Percentiles rank a stretch among this genome's conserved stretches.
Conservation (phyloP, 2,797 vertebrate genomes). For the Lophius americanus region DNA sequence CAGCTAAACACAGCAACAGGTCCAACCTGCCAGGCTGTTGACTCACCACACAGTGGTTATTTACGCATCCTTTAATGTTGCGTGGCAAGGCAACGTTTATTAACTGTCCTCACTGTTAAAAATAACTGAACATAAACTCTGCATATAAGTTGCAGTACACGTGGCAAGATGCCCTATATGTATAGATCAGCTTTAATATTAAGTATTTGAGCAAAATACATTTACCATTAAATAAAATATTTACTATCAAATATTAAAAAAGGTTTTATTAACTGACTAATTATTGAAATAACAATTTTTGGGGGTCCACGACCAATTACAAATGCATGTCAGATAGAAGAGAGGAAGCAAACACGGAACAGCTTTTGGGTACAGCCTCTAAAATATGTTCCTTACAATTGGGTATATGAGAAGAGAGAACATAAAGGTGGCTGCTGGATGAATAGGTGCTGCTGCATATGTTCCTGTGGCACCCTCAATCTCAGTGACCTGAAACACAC, state of each 20-base stretch:
- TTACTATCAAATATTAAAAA: too few relatives aligned
- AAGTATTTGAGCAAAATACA: neutral
- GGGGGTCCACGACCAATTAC: too few relatives aligned
- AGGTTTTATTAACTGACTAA: too few relatives aligned
- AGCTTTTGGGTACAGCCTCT: neutral
- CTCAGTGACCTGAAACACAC: conserved; percentile 15
- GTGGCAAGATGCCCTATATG: neutral
- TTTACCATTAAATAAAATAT: neutral
- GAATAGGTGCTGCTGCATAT: conserved; percentile 10
- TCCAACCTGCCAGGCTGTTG: conserved; percentile 72
- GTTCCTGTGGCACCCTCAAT: conserved; percentile 13
- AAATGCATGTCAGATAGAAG: neutral
- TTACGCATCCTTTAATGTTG: neutral
- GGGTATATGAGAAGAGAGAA: neutral
- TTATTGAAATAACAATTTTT: too few relatives aligned
- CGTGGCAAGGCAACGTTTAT: neutral
- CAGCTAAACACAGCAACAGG: conserved; percentile 74
- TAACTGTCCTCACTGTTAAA: neutral
- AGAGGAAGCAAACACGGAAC: too few relatives aligned
- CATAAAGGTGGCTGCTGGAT: conserved; percentile 15
- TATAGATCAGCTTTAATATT: neutral
- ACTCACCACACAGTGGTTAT: conserved; percentile 35
- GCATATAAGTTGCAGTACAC: neutral
- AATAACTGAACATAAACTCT: neutral
- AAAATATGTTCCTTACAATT: neutral